These are phyloP conservation scores for Beaufortia kweichowensis DNA, from an alignment of 2,113 vertebrate species.

Conservation along the genomic window DNA sequence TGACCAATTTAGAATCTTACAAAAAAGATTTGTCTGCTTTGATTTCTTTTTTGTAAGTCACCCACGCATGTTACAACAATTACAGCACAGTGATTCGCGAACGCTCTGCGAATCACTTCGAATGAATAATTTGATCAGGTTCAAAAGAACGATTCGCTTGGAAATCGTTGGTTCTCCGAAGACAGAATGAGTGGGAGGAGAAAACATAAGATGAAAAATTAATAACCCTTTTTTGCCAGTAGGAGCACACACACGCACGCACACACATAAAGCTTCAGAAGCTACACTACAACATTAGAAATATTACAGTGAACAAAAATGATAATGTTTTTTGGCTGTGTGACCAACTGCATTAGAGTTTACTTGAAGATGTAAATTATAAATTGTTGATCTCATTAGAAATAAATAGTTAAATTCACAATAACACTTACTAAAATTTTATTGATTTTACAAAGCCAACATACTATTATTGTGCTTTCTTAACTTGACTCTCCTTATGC, in stretches of 20 bases:
- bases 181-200: neutral
- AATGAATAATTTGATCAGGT: neutral
- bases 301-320: neutral
- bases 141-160: neutral
- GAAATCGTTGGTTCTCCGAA: neutral
- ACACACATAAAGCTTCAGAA: neutral
- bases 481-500: too few relatives aligned
- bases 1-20: too few relatives aligned
- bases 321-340: too few relatives aligned
- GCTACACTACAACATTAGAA: neutral
- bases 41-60: too few relatives aligned
- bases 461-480: too few relatives aligned
- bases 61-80: neutral
- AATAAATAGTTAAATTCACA: too few relatives aligned
- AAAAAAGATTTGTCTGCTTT: too few relatives aligned
- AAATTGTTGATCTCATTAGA: too few relatives aligned
- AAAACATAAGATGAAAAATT: conserved; percentile 4
- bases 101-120: neutral
- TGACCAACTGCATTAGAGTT: too few relatives aligned
- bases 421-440: too few relatives aligned
- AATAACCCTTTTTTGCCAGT: neutral
- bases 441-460: too few relatives aligned
- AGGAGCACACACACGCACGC: neutral
- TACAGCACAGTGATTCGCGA: neutral
- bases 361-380: too few relatives aligned